A percentile compares a stretch with the other conserved stretches of the same genome.
Conservation (phyloP, 2,113 vertebrate species). For the Hoplias malabaricus region DNA sequence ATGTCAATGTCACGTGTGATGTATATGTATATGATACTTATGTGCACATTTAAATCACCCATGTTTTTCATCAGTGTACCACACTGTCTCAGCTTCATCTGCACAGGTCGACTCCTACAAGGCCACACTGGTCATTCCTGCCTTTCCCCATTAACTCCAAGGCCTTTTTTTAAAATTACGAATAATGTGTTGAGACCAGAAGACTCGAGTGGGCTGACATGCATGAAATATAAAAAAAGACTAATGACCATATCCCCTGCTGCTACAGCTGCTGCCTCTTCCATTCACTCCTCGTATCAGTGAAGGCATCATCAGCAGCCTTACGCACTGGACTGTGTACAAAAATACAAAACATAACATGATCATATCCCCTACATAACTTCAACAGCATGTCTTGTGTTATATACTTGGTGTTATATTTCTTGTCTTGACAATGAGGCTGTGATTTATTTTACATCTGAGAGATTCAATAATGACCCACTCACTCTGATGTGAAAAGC, state of each 20-base stretch:
- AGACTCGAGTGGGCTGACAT: conserved; percentile 30
- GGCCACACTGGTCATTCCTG: conserved; percentile 8
- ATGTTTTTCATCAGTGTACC: neutral
- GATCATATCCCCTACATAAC: conserved; percentile 51
- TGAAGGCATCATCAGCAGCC: conserved; percentile 49
- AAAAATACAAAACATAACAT: conserved; percentile 73
- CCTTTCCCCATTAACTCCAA: neutral
- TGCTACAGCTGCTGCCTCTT: conserved; percentile 13
- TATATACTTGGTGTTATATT: conserved; percentile 60
- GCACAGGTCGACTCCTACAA: conserved; percentile 1
- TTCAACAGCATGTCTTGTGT: conserved; percentile 53
- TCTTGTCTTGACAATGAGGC: conserved; percentile 70
- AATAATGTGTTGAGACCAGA: conserved; percentile 2
- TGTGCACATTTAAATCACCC: neutral
- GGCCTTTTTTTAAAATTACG: neutral
- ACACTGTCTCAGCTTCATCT: neutral
- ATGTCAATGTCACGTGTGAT: neutral
- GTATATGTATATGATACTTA: neutral
- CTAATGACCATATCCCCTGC: neutral
- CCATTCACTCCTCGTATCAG: neutral
- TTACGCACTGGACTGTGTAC: conserved; percentile 72
- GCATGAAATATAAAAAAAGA: conserved; percentile 38
- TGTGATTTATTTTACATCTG: conserved; percentile 73
- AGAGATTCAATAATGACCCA: conserved; percentile 55
- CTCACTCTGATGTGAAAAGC: conserved; percentile 50